Base-by-base conservation (phyloP, 1,140 invertebrate genomes). In the Cherax quadricarinatus region DNA sequence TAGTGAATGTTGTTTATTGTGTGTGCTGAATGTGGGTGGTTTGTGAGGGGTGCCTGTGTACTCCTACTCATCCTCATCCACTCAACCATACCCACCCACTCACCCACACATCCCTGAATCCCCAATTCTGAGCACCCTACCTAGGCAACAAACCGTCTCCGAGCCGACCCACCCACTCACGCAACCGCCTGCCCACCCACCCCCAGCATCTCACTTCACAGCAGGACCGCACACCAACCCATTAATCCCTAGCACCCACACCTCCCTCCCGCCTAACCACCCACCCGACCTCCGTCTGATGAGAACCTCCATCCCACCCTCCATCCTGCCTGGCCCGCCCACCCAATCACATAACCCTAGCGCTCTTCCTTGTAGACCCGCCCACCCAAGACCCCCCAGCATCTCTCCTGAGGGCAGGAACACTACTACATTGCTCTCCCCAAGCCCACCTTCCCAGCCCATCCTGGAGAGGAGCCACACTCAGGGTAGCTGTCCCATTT, bases 401-500 rank as follows among this genome's bases (percentile, higher is more conserved):
- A 60, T 60, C 57, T 16, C 9, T 3, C 57, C 57, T 3, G 30
- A 41, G 30, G 30, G 30, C 30, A 41, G 30, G 30, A 41, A 41
- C 30, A 41, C 30, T 41, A 41, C 30, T 41, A 41, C 30, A 41
- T 41, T 41, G 30, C 30, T 2, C 30, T 41, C 30, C 30, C 57
- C 57, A 9, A 60, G 9, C 16, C 53, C 81, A 57, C 81, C 81
- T 51, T 51, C 81, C 53, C 81, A 18, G 12, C 53, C 60, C 82
- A 14, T 53, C 16, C 51, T 6, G 57, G 9, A 53, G 12, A n/a
- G 14, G 24, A 48, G 14, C 14, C 78, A 30, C 57, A 30, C 57
- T 62, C 53, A 62, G 57, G n/a, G 30, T 6, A 57, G 53, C 51
- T 79, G 79, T 89, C 88, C 88, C 62, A n/a, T 70, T 81, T 48